Base-by-base conservation (phyloP, 2,113 vertebrate genomes). In the Caracal caracal region DNA sequence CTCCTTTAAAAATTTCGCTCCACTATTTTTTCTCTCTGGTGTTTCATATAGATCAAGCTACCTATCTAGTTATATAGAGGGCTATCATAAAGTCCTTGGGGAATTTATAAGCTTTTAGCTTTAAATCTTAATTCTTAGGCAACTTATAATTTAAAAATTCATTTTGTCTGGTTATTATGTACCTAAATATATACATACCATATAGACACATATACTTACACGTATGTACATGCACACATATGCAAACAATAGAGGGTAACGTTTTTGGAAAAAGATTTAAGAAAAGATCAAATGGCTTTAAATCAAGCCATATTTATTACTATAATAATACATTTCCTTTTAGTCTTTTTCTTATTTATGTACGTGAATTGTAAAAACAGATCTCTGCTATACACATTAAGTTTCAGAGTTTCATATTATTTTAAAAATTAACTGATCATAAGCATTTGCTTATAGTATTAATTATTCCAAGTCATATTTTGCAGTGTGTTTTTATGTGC, bases 281-380 rank as follows among this genome's bases (percentile, higher is more conserved):
- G 81, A 70, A 59, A 85, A 63, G 73, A 94, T 92, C 49, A 84
- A 88, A 66, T 68, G 59, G n/a, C 66, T 89, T 96, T 81, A 66
- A 88, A 85, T 79, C 61, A 75, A 91, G 82, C 10, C 56, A 56
- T 16, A 8, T 17, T 85, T 80, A 56, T 90, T 37, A 19, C 9
- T 73, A 9, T 49, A 87, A 30, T 68, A 90, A 81, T 53, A 16
- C n/a, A 75, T 88, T 83, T 84, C 24, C 30, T 89, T 66, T 75
- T 33, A 63, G 10, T 96, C 26, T 85, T 88, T 80, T 93, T 94
- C 61, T 85, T 70, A 85, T 35, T 86, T 94, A 66, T 83, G 6
- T 56, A 70, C n/a, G 19, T 59, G 24, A 92, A 35, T 81, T 82
- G 11, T 43, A 82, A 96, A 96, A 78, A 95, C 37, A 93, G 59